phyloP scores from a whole-genome alignment of 2,113 vertebrate genomes.

The Rhipidura dahli region DNA sequence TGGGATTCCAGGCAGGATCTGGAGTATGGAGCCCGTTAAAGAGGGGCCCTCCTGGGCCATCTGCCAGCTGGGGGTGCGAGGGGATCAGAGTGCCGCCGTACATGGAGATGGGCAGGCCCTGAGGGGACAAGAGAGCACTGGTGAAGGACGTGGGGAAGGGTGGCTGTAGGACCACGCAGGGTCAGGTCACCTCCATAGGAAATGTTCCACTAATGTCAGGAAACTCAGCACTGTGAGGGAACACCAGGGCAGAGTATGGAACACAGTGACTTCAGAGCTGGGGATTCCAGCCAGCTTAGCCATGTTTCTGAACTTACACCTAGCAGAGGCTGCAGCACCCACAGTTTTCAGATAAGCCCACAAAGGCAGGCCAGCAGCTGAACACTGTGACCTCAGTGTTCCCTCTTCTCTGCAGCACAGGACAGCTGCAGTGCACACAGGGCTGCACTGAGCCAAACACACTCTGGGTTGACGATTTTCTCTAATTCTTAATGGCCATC shows the following conservation, averaged over 20 bases:
- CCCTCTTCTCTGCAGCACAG: background rate
- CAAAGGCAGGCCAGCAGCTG: background rate
- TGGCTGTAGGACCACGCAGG: background rate
- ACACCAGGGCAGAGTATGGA: background rate
- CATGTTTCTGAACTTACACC: background rate
- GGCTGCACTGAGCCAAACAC: background rate
- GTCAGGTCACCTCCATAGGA: background rate
- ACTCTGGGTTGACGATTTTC: background rate
- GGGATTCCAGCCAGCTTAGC: background rate
- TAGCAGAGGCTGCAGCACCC: background rate
- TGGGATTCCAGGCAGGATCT: constrained; percentile 96
- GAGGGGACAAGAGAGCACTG: background rate
- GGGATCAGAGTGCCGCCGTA: constrained; percentile 94
- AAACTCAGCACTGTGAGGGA: background rate
- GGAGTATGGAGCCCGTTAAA: constrained; percentile 94
- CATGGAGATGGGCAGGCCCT: constrained; percentile 97
- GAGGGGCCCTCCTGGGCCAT: constrained; percentile 90
- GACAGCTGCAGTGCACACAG: background rate
- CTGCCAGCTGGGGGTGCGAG: constrained; percentile 91
- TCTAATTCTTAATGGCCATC: background rate
- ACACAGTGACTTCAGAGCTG: background rate
- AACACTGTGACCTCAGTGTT: background rate
- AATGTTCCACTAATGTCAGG: background rate
- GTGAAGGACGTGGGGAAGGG: background rate
- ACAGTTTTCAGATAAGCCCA: background rate